Conservation (phyloP, 2,888 invertebrate species). For the Gisinianus flammeolus region DNA sequence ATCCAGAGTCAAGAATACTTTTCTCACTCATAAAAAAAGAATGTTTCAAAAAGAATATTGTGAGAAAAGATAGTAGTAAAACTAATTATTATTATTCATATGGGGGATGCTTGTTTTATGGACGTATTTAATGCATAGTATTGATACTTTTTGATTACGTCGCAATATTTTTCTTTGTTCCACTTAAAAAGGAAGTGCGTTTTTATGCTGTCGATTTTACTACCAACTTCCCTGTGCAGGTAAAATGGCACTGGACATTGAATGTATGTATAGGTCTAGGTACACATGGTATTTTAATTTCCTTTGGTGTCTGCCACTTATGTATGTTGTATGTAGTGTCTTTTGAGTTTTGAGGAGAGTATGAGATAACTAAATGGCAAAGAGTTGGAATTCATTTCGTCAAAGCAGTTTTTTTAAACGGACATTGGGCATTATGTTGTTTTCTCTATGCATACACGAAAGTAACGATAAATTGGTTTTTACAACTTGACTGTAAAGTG, state of each 20-base stretch:
- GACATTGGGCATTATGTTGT: not conserved
- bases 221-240: not conserved
- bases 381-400: not conserved
- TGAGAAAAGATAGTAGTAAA: too few species aligned
- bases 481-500: not conserved
- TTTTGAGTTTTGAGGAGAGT: not conserved
- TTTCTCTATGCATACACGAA: not conserved
- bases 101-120: too few species aligned
- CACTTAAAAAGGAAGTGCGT: not conserved
- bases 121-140: too few species aligned
- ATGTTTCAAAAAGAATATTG: too few species aligned
- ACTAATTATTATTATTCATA: too few species aligned
- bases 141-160: too few species aligned
- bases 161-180: not conserved
- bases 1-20: too few species aligned
- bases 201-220: not conserved
- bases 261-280: too few species aligned
- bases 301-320: not conserved
- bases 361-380: not conserved
- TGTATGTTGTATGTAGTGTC: too few species aligned
- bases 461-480: not conserved
- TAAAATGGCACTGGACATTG: too few species aligned
- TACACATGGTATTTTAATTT: not conserved
- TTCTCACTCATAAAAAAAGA: too few species aligned
- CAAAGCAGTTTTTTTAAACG: not conserved